A percentile compares a stretch with the other conserved stretches of the same genome.
These are phyloP conservation scores for Lasioglossum calceatum DNA, from an alignment of 2,888 invertebrate species.

Conservation along the genomic window DNA sequence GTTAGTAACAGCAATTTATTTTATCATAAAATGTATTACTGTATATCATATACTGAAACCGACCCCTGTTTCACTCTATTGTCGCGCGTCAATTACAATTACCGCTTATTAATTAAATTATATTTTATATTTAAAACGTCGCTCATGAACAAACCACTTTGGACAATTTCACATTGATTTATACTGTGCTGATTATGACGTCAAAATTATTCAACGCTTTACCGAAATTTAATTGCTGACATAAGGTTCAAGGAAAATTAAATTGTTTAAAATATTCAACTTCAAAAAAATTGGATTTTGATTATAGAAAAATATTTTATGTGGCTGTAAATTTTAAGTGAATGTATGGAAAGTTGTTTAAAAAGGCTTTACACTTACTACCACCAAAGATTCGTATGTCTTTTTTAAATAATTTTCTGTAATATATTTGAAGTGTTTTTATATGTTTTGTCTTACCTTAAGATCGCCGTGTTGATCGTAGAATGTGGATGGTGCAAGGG, in stretches of 20 bases:
- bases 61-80: not conserved
- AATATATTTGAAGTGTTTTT: not conserved
- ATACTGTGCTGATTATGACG: not conserved
- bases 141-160: not conserved
- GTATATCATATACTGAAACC: not conserved
- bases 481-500: constrained; percentile 79
- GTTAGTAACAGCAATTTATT: not conserved
- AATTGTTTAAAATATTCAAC: not conserved
- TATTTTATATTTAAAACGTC: not conserved
- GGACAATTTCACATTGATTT: not conserved
- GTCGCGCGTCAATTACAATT: not conserved
- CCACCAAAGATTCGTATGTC: not conserved
- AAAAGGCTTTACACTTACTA: not conserved
- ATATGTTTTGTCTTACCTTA: constrained; percentile 71
- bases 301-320: not conserved
- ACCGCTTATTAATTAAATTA: not conserved
- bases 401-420: not conserved
- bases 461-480: constrained; percentile 81
- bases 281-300: not conserved
- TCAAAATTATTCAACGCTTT: not conserved
- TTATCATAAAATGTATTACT: not conserved
- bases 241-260: not conserved
- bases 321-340: not conserved
- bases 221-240: not conserved
- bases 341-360: not conserved